Evolutionary conservation across 2,797 vertebrate genomes (phyloP), one percentile per base, ranked within the genome.

Genomic region (Adelosebastes latens): DNA sequence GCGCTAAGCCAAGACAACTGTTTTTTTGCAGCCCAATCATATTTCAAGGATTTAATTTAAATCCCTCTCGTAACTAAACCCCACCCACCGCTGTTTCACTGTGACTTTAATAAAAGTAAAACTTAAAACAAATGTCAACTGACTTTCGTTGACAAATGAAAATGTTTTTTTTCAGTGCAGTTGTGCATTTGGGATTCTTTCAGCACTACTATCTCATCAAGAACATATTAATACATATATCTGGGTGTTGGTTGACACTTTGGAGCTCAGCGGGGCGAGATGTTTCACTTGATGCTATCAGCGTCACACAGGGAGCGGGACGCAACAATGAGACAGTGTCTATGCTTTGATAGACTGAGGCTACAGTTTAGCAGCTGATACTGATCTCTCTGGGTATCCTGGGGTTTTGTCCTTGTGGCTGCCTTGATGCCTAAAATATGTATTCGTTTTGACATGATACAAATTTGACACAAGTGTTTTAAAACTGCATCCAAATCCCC

Each of bases 341-440:
- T 85, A 75, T 27, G n/a, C 81, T 89, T 85, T 80, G 68, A 79
- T 77, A 55, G 84, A 70, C 72, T 71, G 56, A 22, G 49, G 66
- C 75, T 76, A 32, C 49, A 68, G 79, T 70, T 86, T 68, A 73
- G 77, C 81, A 58, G 79, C 87, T 79, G 72, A 81, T 75, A 63
- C 66, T 78, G 68, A 86, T 86, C 85, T 29, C 7, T 31, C 77
- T 6, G 46, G 56, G 70, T 42, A 65, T 82, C 85, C 76, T 29
- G 71, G 75, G 61, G 74, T 77, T 81, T 77, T 78, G 71, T 80
- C 80, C 82, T 80, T 76, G 61, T 64, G 71, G 69, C 49, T 75
- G 68, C 61, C 27, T 77, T 82, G 78, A 87, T 81, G 82, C 76
- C 36, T 86, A 39, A 75, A 83, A 86, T 81, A 68, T 85, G 64